phyloP scores from a whole-genome alignment of 2,888 invertebrate genomes.

The Ennomos fuscantarius region DNA sequence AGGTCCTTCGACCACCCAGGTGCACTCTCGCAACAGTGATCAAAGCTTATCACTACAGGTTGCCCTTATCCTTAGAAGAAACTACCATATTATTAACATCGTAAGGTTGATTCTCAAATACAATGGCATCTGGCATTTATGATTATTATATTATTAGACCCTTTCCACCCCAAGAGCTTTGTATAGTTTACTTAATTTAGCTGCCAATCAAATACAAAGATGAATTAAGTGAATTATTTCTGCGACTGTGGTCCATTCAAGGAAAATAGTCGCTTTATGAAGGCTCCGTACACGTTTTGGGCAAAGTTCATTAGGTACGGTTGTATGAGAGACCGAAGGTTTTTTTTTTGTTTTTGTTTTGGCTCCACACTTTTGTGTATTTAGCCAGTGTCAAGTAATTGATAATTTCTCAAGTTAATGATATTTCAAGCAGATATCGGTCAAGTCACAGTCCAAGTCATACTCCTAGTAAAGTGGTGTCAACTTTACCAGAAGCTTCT shows the following conservation, averaged over 20 bases:
- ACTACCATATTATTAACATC: not conserved
- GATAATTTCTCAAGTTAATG: no score
- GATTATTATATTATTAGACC: conserved; percentile 38
- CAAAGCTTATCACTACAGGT: conserved; percentile 45
- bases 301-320: not conserved
- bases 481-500: no score
- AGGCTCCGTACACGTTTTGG: conserved; percentile 23
- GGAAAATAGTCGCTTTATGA: conserved; percentile 29
- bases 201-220: conserved; percentile 46
- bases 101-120: conserved; percentile 19
- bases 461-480: no score
- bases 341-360: no score
- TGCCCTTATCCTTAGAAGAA: not conserved
- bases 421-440: no score
- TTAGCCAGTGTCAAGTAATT: no score
- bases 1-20: conserved; percentile 28
- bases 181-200: conserved; percentile 45
- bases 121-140: not conserved
- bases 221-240: conserved; percentile 42
- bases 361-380: no score
- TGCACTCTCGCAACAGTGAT: conserved; percentile 49
- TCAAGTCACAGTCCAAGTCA: no score
- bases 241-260: conserved; percentile 30
- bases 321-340: no score
- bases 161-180: conserved; percentile 44